Conservation (phyloP, 2,797 vertebrate species). For the Chelon auratus region DNA sequence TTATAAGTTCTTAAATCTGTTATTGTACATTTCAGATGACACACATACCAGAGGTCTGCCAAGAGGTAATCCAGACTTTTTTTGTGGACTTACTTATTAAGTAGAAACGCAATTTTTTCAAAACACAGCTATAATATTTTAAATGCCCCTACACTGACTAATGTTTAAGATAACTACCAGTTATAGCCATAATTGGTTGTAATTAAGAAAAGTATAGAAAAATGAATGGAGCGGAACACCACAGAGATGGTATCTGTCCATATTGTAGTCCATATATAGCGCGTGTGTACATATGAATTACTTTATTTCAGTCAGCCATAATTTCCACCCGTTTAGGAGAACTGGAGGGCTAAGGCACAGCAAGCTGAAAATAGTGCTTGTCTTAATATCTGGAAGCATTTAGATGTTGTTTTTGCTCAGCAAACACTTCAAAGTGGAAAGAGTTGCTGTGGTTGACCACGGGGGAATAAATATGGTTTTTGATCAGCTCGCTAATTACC, state of each 20-base stretch:
- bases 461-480: slow-evolving; percentile 88
- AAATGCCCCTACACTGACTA: slow-evolving; percentile 47
- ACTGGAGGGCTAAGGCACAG: slow-evolving; percentile 26
- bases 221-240: slow-evolving; percentile 51
- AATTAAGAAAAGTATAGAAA: slow-evolving; percentile 53
- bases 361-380: slow-evolving; percentile 62
- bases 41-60: no score
- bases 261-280: slow-evolving; percentile 48
- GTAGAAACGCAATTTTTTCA: slow-evolving; percentile 14
- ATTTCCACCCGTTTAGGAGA: slow-evolving; percentile 53
- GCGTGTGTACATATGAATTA: slow-evolving; percentile 57
- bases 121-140: slow-evolving; percentile 52
- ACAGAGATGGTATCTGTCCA: slow-evolving; percentile 50
- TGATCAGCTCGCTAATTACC: slow-evolving; percentile 91
- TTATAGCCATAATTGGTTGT: slow-evolving; percentile 47
- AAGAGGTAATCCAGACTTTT: background rate
- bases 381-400: slow-evolving; percentile 85
- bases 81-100: slow-evolving; percentile 45
- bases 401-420: slow-evolving; percentile 82
- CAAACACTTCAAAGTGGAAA: slow-evolving; percentile 86
- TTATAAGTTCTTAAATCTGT: no score
- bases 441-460: slow-evolving; percentile 84
- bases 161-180: slow-evolving; percentile 60
- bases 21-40: no score
- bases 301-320: slow-evolving; percentile 63